These are phyloP conservation scores for Podiceps cristatus DNA, from an alignment of 2,113 vertebrate species.

Conservation along the genomic window DNA sequence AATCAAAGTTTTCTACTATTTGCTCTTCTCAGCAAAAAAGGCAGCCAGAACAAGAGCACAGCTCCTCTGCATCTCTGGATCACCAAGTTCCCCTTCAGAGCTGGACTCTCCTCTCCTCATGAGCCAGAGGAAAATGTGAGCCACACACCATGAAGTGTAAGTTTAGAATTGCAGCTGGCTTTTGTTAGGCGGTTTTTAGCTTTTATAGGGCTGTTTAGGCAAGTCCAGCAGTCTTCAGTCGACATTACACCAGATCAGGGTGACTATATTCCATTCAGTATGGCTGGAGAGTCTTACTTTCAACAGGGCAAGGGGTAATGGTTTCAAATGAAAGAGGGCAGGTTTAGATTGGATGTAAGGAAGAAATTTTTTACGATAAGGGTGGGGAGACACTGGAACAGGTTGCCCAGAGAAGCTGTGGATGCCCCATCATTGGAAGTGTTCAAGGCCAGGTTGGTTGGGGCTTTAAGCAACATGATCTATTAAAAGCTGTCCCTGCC, in stretches of 20 bases:
- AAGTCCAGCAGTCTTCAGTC: neutral
- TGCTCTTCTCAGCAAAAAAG: neutral
- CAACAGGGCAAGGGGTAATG: neutral
- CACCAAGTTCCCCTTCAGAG: neutral
- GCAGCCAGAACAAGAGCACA: neutral
- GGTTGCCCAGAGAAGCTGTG: neutral
- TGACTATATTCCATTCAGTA: neutral
- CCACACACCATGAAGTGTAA: neutral
- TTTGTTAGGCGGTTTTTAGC: neutral
- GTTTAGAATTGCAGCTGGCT: neutral
- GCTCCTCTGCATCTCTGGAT: neutral
- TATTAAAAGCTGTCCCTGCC: neutral
- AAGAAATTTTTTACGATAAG: neutral
- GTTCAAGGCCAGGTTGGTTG: neutral
- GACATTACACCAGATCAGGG: neutral
- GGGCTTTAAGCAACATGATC: neutral
- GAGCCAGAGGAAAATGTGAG: neutral
- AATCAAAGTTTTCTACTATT: neutral
- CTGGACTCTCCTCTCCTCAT: neutral
- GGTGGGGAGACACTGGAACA: neutral
- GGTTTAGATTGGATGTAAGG: neutral
- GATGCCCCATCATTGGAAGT: fast-evolving
- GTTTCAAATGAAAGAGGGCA: neutral
- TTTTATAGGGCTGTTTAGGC: neutral
- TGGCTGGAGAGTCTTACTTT: neutral